These are phyloP conservation scores for Drosophila subquinaria DNA, from an alignment of 2,888 invertebrate genomes.

Conservation along the genomic window DNA sequence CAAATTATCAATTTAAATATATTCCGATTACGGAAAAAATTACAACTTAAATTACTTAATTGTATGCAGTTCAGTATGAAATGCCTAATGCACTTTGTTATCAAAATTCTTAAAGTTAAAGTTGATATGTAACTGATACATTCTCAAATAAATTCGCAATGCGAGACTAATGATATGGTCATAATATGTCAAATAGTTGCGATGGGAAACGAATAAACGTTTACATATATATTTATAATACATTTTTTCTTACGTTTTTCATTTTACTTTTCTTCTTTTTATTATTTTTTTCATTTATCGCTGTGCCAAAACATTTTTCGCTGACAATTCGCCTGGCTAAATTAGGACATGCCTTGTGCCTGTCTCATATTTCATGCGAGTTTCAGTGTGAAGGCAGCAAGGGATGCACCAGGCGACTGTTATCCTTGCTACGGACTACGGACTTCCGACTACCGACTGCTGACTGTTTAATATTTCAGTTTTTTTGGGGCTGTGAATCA, in stretches of 20 bases:
- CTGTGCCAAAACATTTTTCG: slow-evolving; percentile 42
- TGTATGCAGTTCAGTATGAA: too few species aligned
- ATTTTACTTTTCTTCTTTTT: slow-evolving; percentile 10
- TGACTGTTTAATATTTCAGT: slow-evolving; percentile 75
- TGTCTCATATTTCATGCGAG: slow-evolving; percentile 71
- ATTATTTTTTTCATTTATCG: slow-evolving; percentile 28
- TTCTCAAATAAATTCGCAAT: slow-evolving; percentile 1
- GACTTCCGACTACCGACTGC: slow-evolving; percentile 23
- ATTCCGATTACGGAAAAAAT: too few species aligned
- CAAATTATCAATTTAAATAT: too few species aligned
- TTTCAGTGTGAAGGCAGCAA: slow-evolving; percentile 40
- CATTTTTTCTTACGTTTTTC: slow-evolving; percentile 20
- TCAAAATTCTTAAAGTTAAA: too few species aligned
- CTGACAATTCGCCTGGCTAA: slow-evolving; percentile 55
- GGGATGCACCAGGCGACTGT: slow-evolving; percentile 51
- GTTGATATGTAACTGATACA: too few species aligned
- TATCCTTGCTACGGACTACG: slow-evolving; percentile 27
- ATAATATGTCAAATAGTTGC: slow-evolving; percentile 13
- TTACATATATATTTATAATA: not conserved
- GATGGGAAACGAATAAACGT: slow-evolving; percentile 3
- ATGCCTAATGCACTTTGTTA: too few species aligned
- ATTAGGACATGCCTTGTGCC: slow-evolving; percentile 36
- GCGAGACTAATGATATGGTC: slow-evolving; percentile 25
- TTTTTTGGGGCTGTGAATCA: slow-evolving; percentile 29
- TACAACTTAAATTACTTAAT: too few species aligned